Conservation (phyloP, 2,888 invertebrate species). For the Pycnomerus fuliginosus region DNA sequence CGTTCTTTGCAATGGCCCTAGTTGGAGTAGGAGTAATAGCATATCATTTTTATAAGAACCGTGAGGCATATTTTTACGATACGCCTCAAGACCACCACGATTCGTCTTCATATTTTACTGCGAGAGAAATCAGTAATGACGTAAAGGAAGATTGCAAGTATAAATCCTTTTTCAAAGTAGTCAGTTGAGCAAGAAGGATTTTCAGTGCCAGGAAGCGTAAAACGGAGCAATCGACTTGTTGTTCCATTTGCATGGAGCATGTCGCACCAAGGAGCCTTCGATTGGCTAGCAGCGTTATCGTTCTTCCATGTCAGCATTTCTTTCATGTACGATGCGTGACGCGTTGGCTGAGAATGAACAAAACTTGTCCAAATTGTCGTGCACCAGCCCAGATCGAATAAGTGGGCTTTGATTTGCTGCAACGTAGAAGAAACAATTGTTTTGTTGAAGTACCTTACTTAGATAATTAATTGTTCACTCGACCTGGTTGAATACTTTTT, state of each 20-base stretch:
- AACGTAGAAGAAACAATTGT: no score
- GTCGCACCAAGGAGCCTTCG: conserved; percentile 3
- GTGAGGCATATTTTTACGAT: conserved; percentile 6
- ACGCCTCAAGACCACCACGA: neutral
- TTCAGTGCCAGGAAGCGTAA: conserved; percentile 6
- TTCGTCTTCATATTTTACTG: no score
- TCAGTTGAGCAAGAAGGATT: no score
- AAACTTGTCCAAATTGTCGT: conserved; percentile 27
- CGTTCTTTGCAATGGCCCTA: conserved; percentile 9
- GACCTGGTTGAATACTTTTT: no score
- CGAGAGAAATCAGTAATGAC: no score
- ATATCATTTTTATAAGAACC: conserved; percentile 10
- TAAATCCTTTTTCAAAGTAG: no score
- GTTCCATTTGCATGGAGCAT: conserved; percentile 25
- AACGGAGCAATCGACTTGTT: conserved; percentile 11
- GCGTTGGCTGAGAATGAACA: conserved; percentile 17
- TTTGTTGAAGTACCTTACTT: no score
- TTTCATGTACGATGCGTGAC: conserved; percentile 26
- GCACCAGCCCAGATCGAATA: conserved; percentile 9
- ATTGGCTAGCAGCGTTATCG: neutral
- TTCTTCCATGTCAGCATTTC: conserved; percentile 20
- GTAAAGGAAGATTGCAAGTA: no score
- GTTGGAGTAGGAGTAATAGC: conserved; percentile 5
- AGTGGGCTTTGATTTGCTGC: no score
- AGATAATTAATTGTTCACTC: no score